Evolutionary conservation across 2,888 invertebrate genomes (phyloP).

Genomic region (Lamellibrachia satsuma): DNA sequence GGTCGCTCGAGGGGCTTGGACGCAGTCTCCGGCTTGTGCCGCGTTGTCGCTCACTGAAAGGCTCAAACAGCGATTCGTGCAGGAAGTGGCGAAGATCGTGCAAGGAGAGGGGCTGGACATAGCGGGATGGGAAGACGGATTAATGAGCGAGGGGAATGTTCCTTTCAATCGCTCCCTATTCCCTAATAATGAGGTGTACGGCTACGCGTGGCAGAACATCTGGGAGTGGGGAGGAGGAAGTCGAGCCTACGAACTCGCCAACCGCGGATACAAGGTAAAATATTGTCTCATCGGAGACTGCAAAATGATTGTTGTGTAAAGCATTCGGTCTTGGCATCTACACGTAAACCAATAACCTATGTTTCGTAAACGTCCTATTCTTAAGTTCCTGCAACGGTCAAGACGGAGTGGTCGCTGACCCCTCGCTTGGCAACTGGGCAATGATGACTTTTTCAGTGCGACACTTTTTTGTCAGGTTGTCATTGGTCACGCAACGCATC

Average conservation of each 20-base stretch:
- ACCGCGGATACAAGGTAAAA: slow-evolving; percentile 55
- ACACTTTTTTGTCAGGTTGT: slow-evolving; percentile 37
- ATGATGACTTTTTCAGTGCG: neutral
- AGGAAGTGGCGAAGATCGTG: slow-evolving; percentile 33
- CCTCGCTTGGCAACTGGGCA: neutral
- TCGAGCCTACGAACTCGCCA: slow-evolving; percentile 53
- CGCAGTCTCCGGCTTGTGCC: slow-evolving; percentile 52
- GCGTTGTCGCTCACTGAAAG: neutral
- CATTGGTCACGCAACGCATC: slow-evolving; percentile 47
- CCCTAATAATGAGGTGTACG: neutral
- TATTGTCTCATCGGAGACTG: neutral
- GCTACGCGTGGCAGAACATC: slow-evolving; percentile 52
- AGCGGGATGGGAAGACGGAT: slow-evolving; percentile 50
- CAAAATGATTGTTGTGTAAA: neutral
- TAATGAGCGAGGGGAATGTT: slow-evolving; percentile 13
- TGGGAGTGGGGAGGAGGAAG: slow-evolving; percentile 49
- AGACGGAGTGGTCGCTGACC: neutral
- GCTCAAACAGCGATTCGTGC: slow-evolving; percentile 49
- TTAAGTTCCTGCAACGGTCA: neutral
- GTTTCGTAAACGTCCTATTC: no score
- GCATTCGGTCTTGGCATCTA: neutral
- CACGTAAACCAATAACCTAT: neutral
- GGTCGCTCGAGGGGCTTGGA: slow-evolving; percentile 54
- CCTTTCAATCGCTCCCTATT: slow-evolving; percentile 34
- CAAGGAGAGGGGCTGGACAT: slow-evolving; percentile 31